These are phyloP conservation scores for Hirudinaria manillensis DNA, from an alignment of 2,888 invertebrate species.

Conservation along the genomic window DNA sequence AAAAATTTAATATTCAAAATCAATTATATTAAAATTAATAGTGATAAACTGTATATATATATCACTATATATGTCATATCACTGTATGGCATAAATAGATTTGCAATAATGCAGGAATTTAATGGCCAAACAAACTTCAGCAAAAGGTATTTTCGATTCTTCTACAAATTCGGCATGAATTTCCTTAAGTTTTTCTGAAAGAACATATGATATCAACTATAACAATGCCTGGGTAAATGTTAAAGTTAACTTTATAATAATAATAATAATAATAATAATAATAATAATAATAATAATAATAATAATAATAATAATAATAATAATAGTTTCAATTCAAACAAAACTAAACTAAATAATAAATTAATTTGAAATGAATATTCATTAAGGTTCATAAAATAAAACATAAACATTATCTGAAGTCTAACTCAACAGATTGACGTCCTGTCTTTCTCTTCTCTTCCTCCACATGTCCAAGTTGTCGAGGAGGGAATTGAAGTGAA, in stretches of 20 bases:
- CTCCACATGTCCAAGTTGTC: constrained; percentile 53
- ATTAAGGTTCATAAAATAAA: neutral
- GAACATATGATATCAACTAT: no score
- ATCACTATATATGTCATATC: no score
- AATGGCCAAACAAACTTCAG: constrained; percentile 43
- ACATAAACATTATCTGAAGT: neutral
- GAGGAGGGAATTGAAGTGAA: constrained; percentile 54
- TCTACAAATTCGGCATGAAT: constrained; percentile 51
- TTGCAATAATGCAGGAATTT: neutral
- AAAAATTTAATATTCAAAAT: neutral
- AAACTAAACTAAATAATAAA: neutral
- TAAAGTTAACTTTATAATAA: no score
- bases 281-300: no score
- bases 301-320: neutral
- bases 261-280: constrained; percentile 6
- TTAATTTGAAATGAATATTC: neutral
- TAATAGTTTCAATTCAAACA: neutral
- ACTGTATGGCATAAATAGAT: neutral
- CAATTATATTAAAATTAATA: neutral
- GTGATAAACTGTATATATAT: no score
- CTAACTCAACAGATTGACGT: constrained; percentile 46
- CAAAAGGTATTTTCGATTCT: constrained; percentile 48
- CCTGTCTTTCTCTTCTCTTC: constrained; percentile 37
- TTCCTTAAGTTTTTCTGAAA: constrained; percentile 48
- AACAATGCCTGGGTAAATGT: no score